phyloP scores from a whole-genome alignment of 2,888 invertebrate genomes.

The Tachina grossa region DNA sequence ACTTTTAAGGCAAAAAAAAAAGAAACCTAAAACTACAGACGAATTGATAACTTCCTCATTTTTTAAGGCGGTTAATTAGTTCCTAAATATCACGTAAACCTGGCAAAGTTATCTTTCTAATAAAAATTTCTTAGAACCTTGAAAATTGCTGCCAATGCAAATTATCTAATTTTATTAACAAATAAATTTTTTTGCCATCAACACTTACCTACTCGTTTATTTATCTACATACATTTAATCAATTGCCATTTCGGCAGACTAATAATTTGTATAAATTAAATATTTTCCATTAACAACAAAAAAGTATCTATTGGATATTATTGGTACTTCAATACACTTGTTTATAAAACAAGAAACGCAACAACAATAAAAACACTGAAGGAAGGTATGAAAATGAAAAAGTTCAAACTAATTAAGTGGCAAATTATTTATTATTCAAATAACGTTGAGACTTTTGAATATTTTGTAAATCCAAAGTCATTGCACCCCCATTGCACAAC shows the following conservation, averaged over 20 bases:
- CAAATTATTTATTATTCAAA: conserved; percentile 68
- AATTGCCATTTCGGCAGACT: background rate
- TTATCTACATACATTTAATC: background rate
- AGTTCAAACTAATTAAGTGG: conserved; percentile 68
- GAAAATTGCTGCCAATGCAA: too few relatives aligned
- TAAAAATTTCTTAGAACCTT: background rate
- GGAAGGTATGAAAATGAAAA: conserved; percentile 12
- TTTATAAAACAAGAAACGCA: conserved; percentile 34
- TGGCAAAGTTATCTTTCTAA: background rate
- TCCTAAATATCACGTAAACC: too few relatives aligned
- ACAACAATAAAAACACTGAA: conserved; percentile 16
- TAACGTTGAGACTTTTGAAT: conserved; percentile 55
- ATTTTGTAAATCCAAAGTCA: conserved; percentile 51
- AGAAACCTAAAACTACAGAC: too few relatives aligned
- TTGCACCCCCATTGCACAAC: conserved; percentile 52
- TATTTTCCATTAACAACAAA: conserved; percentile 47
- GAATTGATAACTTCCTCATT: too few relatives aligned
- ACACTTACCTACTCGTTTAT: background rate
- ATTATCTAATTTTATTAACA: too few relatives aligned
- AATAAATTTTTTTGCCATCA: background rate
- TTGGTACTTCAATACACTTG: conserved; percentile 28
- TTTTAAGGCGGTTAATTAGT: too few relatives aligned
- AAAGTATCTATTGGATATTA: conserved; percentile 37
- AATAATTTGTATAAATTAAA: conserved; percentile 18
- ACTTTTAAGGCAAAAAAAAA: too few relatives aligned